A percentile compares a stretch with the other conserved stretches of the same genome.
phyloP scores from a whole-genome alignment of 2,797 vertebrate genomes.

The Mallotus villosus region DNA sequence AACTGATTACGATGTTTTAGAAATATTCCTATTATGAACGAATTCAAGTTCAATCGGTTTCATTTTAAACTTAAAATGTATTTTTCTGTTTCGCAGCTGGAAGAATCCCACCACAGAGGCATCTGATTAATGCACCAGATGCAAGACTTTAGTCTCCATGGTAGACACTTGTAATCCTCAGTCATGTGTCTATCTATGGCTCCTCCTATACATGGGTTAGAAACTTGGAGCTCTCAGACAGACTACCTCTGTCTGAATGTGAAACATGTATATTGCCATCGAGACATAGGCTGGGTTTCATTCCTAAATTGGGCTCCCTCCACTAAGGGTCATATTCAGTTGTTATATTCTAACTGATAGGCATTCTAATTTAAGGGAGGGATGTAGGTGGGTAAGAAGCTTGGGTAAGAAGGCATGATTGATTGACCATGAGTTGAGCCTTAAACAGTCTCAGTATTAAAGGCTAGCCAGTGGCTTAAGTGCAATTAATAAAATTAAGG shows the following conservation, averaged over 20 bases:
- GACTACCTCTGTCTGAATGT: conserved; percentile 1
- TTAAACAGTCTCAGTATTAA: background rate
- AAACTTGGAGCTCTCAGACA: background rate
- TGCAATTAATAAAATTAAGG: background rate
- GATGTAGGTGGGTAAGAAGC: background rate
- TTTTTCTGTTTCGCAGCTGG: conserved; percentile 47
- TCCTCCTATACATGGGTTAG: background rate
- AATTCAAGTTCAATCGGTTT: background rate
- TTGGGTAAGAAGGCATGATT: background rate
- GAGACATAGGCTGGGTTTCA: background rate
- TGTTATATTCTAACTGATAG: background rate
- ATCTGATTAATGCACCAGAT: conserved; percentile 45
- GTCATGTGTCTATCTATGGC: background rate
- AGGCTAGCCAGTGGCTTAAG: background rate
- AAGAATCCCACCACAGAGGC: conserved; percentile 57
- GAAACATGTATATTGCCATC: background rate
- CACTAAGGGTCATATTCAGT: background rate
- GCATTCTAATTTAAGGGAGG: background rate
- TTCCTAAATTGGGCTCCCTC: background rate
- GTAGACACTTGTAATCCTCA: background rate
- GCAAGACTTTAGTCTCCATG: conserved; percentile 57
- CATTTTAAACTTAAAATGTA: background rate
- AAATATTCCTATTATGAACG: background rate
- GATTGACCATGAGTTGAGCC: no score
- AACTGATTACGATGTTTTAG: background rate